Base-by-base conservation (phyloP, 2,888 invertebrate genomes). In the Papilio elwesi region DNA sequence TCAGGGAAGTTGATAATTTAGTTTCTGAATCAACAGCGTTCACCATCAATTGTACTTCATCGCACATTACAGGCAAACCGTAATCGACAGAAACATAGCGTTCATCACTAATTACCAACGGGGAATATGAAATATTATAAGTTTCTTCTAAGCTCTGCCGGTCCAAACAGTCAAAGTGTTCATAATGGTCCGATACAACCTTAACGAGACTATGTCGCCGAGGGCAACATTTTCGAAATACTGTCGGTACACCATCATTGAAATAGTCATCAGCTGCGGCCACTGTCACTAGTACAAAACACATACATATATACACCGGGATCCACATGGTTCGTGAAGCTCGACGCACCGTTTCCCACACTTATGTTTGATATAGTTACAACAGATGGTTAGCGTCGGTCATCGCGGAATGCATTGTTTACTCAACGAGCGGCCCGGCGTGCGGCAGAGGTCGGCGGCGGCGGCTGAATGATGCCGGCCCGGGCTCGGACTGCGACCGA, bases 141-240 rank as follows among this genome's bases (percentile, higher is more conserved):
- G 74, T 76, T 53, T 77, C 76, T 75, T 82, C 76, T 43, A 82
- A 80, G 78, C 74, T 75, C 68, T 82, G 82, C 72, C 81, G 82
- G 76, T 88, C 82, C 62, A 88, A 77, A 78, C 94, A 94, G 77
- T 87, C 78, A 74, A 85, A 92, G 52, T 70, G 78, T 52, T 79
- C 80, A 65, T 75, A 74, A 36, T 70, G 71, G 26, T 74, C 74
- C 68, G 83, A 81, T 6, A 77, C 78, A 74, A 88, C 79, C 85
- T 86, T 90, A 70, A 90, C 75, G 63, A 94, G 85, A 80, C 86
- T 88, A 75, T 89, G 79, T 75, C 79, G 79, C 59, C 80, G 81
- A 5, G 83, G 81, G 80, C 94, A 94, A 80, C 94, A 94, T 83
- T 93, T 94, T 69, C 85, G 86, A 79, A 93, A 90, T 78, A 83